These are phyloP conservation scores for Papilio dardanus DNA, from an alignment of 1,140 invertebrate genomes.

Conservation along the genomic window DNA sequence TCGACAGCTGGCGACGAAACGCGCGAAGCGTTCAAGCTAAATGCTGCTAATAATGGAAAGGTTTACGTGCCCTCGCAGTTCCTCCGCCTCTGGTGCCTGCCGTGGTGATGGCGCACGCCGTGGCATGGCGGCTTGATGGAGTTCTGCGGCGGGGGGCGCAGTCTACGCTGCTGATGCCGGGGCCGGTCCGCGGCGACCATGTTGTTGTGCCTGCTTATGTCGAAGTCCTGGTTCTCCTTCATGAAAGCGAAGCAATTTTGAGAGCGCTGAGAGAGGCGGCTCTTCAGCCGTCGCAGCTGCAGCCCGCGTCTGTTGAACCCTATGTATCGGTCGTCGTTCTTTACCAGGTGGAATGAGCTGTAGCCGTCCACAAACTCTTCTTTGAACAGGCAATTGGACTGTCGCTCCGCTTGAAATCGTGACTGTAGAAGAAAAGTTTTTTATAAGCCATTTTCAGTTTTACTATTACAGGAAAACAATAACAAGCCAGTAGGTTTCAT, in stretches of 20 bases:
- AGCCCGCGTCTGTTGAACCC: constrained; percentile 74
- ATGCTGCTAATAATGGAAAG: constrained; percentile 64
- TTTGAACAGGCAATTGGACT: constrained; percentile 76
- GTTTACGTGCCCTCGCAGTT: constrained; percentile 76
- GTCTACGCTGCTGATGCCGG: constrained; percentile 71
- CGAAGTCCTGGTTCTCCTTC: constrained; percentile 75
- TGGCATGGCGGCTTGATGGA: constrained; percentile 68
- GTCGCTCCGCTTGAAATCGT: constrained; percentile 74
- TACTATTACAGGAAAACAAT: background rate
- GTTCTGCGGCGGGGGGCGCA: constrained; percentile 65
- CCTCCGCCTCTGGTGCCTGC: constrained; percentile 72
- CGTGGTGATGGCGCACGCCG: constrained; percentile 70
- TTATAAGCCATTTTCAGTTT: background rate
- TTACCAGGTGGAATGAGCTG: constrained; percentile 75
- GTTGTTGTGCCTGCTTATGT: constrained; percentile 71
- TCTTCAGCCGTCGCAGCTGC: constrained; percentile 66
- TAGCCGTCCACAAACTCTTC: constrained; percentile 77
- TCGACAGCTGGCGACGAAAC: constrained; percentile 78
- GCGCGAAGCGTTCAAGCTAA: constrained; percentile 79
- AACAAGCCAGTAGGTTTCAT: no score
- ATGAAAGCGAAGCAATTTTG: constrained; percentile 75
- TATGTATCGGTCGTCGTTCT: constrained; percentile 76
- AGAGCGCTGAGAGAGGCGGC: constrained; percentile 56
- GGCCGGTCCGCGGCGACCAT: constrained; percentile 60
- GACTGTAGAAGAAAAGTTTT: constrained; percentile 62